Evolutionary conservation across 2,113 vertebrate genomes (phyloP), one percentile per base, ranked within the genome.

Genomic region (Uropsilus gracilis): DNA sequence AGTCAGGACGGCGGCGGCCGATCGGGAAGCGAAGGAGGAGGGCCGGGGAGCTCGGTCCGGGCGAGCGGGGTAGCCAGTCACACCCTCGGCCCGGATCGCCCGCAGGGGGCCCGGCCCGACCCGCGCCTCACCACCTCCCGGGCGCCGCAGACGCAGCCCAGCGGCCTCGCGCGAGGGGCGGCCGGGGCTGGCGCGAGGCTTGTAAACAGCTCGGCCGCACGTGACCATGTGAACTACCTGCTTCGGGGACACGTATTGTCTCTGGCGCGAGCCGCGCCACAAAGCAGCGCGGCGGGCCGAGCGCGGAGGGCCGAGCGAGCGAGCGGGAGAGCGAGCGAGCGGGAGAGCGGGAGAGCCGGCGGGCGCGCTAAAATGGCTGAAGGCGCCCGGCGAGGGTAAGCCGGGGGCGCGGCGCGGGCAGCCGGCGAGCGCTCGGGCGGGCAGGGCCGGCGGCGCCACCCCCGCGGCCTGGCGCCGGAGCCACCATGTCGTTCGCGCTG

Each of bases 121-220:
- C 69, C 7, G 72, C 37, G 48, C 20, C 32, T 73, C 46, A 0
- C 24, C 46, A 0, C 76, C 13, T 12, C 69, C 30, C 0, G 57
- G 26, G 91, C 22, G 71, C 94, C 59, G 24, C 12, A 7, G 53
- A 46, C 57, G 68, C 26, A 4, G 55, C 28, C 6, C 6, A 50
- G 78, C 73, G 95, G 91, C 90, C 92, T 85, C 76, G 78, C 75
- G 42, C 46, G 26, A 95, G 75, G 86, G 91, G 86, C 94, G 69
- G 93, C 94, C 3, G 6, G 73, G 48, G 50, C 5, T 0, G 32
- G 39, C n/a, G 17, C 0, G 77, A 91, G 95, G 98, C 98, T 99
- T 99, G 99, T 99, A 99, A 99, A 99, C 99, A 99, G 98, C 99
- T 91, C 84, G 93, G 95, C 97, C 97, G 98, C 98, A 98, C 98